phyloP scores from a whole-genome alignment of 2,888 invertebrate genomes.

The Petrolisthes cinctipes region DNA sequence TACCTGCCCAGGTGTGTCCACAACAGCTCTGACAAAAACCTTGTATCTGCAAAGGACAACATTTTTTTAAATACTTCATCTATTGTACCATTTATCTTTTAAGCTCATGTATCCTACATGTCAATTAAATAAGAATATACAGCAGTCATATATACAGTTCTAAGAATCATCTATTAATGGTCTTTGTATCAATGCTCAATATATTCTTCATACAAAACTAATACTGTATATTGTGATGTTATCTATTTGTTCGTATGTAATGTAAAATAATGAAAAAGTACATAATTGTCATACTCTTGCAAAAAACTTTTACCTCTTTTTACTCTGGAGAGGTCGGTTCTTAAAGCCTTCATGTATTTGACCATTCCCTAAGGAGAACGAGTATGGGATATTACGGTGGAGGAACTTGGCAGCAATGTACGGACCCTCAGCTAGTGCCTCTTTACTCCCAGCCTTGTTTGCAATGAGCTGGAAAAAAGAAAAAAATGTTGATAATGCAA shows the following conservation, averaged over 20 bases:
- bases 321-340: constrained; percentile 86
- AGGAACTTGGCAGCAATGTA: constrained; percentile 96
- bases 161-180: too few species aligned
- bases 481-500: background rate
- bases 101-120: too few species aligned
- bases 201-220: too few species aligned
- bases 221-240: too few species aligned
- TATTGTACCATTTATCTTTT: too few species aligned
- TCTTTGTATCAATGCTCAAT: too few species aligned
- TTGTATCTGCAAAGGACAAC: constrained; percentile 75
- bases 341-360: constrained; percentile 89
- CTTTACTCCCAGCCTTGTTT: constrained; percentile 73
- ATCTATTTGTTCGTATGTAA: too few species aligned
- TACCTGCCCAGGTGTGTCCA: constrained; percentile 92
- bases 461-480: constrained; percentile 74
- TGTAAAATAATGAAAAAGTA: background rate
- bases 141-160: too few species aligned
- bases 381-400: constrained; percentile 89
- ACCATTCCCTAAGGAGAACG: constrained; percentile 91
- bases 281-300: background rate
- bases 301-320: constrained; percentile 72
- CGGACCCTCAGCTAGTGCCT: constrained; percentile 77
- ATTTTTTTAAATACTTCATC: background rate
- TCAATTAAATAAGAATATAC: too few species aligned
- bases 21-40: constrained; percentile 93